Conservation (phyloP, 2,888 invertebrate species). For the Epirrhoe alternata region DNA sequence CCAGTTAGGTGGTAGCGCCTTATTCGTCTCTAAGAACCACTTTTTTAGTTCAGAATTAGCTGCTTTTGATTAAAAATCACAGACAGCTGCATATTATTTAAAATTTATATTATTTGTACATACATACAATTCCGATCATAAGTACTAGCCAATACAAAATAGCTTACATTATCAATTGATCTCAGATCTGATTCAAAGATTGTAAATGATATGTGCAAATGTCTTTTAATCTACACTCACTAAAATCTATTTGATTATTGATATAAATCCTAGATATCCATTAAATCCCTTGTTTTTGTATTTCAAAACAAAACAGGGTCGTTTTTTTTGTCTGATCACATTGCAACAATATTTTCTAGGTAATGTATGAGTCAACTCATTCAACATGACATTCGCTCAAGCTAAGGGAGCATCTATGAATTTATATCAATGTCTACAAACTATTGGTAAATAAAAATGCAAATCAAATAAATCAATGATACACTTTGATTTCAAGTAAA, state of each 20-base stretch:
- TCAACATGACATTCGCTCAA: too few relatives aligned
- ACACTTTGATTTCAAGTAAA: too few relatives aligned
- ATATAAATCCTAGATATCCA: too few relatives aligned
- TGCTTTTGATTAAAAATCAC: background rate
- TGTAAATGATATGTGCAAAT: slow-evolving; percentile 32
- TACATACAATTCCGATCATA: slow-evolving; percentile 1
- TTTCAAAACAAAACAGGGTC: too few relatives aligned
- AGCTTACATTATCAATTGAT: background rate
- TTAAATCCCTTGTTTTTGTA: too few relatives aligned
- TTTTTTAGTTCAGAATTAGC: background rate
- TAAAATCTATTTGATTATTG: background rate
- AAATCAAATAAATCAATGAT: background rate
- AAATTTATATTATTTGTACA: slow-evolving; percentile 1
- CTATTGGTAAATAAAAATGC: slow-evolving; percentile 18
- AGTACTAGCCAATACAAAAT: slow-evolving; percentile 15
- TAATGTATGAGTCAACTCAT: too few relatives aligned
- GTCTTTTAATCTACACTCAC: slow-evolving; percentile 30
- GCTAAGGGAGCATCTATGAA: too few relatives aligned
- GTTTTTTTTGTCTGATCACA: too few relatives aligned
- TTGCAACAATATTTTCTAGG: too few relatives aligned
- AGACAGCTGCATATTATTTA: slow-evolving; percentile 7
- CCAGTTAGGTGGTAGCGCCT: too few relatives aligned
- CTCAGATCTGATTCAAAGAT: slow-evolving; percentile 14
- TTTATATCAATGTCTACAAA: slow-evolving; percentile 3
- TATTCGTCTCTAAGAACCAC: too few relatives aligned